Conservation (phyloP, 1,140 invertebrate species). For the Venustaconcha ellipsiformis region DNA sequence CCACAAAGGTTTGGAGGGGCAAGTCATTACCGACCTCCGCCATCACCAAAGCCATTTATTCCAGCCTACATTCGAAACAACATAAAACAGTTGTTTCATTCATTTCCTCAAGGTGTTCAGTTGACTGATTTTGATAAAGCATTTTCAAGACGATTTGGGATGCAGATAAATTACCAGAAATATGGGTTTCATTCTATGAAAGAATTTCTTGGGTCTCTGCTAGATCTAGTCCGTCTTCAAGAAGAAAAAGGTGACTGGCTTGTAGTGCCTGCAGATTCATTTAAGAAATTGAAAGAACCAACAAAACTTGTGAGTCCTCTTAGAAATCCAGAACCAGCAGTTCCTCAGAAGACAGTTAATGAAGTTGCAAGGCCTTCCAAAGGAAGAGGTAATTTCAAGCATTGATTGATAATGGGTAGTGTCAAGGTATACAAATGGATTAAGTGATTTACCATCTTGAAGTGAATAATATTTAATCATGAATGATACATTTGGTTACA, state of each 20-base stretch:
- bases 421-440: background rate
- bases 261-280: conserved; percentile 30
- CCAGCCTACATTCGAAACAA: conserved; percentile 40
- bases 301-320: background rate
- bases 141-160: conserved; percentile 47
- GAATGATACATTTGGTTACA: no score
- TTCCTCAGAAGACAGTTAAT: background rate
- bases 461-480: no score
- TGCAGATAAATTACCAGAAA: conserved; percentile 35
- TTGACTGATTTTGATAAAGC: conserved; percentile 45
- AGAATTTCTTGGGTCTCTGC: conserved; percentile 40
- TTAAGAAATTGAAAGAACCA: background rate
- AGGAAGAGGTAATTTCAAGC: conserved; percentile 20
- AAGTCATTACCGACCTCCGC: conserved; percentile 2
- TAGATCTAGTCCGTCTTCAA: conserved; percentile 42
- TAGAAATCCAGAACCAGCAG: background rate
- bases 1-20: background rate
- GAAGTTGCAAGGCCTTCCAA: conserved; percentile 19
- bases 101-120: conserved; percentile 42
- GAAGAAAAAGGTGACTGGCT: conserved; percentile 33
- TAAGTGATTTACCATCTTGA: no score
- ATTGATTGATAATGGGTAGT: background rate
- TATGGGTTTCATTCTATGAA: conserved; percentile 43
- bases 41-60: conserved; percentile 22
- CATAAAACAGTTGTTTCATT: conserved; percentile 39